Evolutionary conservation across 2,113 vertebrate genomes (phyloP).

Genomic region (Rynchops niger): DNA sequence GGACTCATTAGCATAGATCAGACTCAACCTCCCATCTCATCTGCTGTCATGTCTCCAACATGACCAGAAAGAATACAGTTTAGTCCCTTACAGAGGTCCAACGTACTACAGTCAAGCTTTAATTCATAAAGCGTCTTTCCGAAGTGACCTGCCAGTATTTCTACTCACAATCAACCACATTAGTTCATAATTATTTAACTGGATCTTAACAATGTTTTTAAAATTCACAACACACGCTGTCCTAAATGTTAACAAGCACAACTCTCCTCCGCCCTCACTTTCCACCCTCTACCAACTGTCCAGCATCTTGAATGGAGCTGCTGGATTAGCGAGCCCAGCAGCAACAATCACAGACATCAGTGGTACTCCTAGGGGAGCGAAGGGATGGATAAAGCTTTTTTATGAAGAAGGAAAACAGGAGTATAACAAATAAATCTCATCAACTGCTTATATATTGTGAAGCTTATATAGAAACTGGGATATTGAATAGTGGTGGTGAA

Average conservation of each 20-base stretch:
- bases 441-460: conserved; percentile 42
- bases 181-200: conserved; percentile 39
- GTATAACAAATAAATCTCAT: conserved; percentile 63
- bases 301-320: background rate
- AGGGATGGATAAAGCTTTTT: conserved; percentile 41
- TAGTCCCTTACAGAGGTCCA: background rate
- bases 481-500: conserved; percentile 57
- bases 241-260: background rate
- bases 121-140: conserved; percentile 14
- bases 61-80: background rate
- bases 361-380: background rate
- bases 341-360: conserved; percentile 24
- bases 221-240: background rate
- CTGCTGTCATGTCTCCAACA: background rate
- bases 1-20: conserved; percentile 29
- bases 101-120: background rate
- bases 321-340: conserved; percentile 42
- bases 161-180: background rate
- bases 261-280: background rate
- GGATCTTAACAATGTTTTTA: conserved; percentile 49
- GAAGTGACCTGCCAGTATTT: background rate
- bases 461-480: conserved; percentile 51
- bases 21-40: background rate
- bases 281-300: background rate
- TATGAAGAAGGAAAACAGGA: conserved; percentile 49